Evolutionary conservation across 2,888 invertebrate genomes (phyloP).

Genomic region (Hipparchia sbordonii): DNA sequence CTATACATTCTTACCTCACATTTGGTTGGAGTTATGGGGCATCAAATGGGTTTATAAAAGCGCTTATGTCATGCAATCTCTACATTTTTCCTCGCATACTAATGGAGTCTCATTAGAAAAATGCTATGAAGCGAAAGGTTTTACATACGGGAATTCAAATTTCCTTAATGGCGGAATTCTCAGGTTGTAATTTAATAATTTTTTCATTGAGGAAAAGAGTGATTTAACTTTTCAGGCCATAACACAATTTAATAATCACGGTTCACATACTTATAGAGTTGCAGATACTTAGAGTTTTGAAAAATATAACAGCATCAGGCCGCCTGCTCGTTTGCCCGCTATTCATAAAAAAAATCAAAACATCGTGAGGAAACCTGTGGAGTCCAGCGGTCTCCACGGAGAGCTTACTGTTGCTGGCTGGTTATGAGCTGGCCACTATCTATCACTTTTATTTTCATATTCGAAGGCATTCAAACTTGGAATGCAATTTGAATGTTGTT

Average conservation of each 20-base stretch:
- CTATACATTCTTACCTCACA: background rate
- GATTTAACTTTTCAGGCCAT: background rate
- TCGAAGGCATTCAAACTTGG: too few species aligned
- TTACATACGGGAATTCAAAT: slow-evolving; percentile 30
- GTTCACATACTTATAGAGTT: background rate
- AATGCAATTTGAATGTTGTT: too few species aligned
- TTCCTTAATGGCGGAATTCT: slow-evolving; percentile 22
- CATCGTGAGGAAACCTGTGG: too few species aligned
- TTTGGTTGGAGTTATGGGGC: slow-evolving; percentile 1
- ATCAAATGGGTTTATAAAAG: slow-evolving; percentile 19
- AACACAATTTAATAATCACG: too few species aligned
- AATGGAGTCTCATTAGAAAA: slow-evolving; percentile 37
- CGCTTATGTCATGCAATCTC: slow-evolving; percentile 19
- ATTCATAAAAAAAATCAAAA: too few species aligned
- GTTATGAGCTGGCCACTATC: too few species aligned
- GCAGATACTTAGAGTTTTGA: too few species aligned
- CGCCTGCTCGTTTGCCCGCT: too few species aligned
- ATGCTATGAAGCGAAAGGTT: slow-evolving; percentile 32
- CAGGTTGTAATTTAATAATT: slow-evolving; percentile 26
- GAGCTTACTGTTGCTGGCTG: too few species aligned
- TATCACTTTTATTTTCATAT: too few species aligned
- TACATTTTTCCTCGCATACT: slow-evolving; percentile 19
- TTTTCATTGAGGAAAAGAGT: slow-evolving; percentile 20
- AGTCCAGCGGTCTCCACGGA: too few species aligned
- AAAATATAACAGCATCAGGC: too few species aligned